These are phyloP conservation scores for Rhagophthalmus giganteus DNA, from an alignment of 2,888 invertebrate genomes.

Conservation along the genomic window DNA sequence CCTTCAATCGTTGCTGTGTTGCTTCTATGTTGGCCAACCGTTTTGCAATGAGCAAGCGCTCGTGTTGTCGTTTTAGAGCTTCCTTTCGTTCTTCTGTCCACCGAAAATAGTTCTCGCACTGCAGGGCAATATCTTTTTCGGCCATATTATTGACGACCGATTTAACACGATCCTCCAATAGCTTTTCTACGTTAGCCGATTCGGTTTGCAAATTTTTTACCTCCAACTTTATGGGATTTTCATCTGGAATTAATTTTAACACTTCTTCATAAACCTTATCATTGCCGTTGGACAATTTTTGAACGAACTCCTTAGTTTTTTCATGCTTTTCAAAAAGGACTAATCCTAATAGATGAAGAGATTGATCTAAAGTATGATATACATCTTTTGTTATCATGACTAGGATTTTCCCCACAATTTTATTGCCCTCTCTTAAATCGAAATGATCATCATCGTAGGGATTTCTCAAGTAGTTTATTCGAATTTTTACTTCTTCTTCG, in stretches of 20 bases:
- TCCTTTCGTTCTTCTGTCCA: slow-evolving; percentile 64
- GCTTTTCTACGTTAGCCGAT: slow-evolving; percentile 52
- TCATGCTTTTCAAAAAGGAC: slow-evolving; percentile 51
- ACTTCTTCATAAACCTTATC: slow-evolving; percentile 50
- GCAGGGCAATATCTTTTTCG: slow-evolving; percentile 62
- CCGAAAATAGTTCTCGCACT: slow-evolving; percentile 61
- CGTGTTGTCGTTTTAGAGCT: slow-evolving; percentile 63
- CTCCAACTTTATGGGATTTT: slow-evolving; percentile 40
- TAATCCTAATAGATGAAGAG: slow-evolving; percentile 55
- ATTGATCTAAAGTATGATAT: slow-evolving; percentile 57
- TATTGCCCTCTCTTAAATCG: slow-evolving; percentile 72
- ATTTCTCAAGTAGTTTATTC: slow-evolving; percentile 79
- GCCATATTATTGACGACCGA: slow-evolving; percentile 61
- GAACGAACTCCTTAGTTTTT: slow-evolving; percentile 33
- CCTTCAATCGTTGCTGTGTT: slow-evolving; percentile 61
- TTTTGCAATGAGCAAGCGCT: slow-evolving; percentile 56
- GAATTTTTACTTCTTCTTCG: slow-evolving; percentile 59
- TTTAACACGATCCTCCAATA: slow-evolving; percentile 59
- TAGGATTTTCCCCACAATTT: slow-evolving; percentile 83
- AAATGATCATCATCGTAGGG: slow-evolving; percentile 89
- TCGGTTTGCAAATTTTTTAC: slow-evolving; percentile 35
- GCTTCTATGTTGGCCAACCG: slow-evolving; percentile 62
- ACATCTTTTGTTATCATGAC: slow-evolving; percentile 61
- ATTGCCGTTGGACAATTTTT: slow-evolving; percentile 43
- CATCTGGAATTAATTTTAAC: slow-evolving; percentile 51